Conservation (phyloP, 1,140 invertebrate genomes). For the Gryon sp. region DNA sequence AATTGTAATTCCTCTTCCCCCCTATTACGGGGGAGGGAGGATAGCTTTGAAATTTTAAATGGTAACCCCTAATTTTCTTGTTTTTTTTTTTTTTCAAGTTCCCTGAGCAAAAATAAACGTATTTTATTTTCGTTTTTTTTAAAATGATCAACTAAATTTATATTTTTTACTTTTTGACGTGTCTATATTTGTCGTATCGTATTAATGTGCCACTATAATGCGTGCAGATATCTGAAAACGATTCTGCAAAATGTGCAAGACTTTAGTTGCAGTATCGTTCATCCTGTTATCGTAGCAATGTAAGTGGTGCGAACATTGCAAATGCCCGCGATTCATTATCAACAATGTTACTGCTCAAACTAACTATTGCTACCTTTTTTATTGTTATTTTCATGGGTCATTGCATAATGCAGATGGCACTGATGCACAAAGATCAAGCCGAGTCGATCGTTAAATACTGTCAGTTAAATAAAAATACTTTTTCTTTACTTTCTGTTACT, state of each 20-base stretch:
- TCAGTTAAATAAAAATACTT: too few relatives aligned
- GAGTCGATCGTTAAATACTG: constrained; percentile 8
- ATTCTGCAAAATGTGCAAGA: constrained; percentile 58
- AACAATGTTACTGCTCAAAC: constrained; percentile 18
- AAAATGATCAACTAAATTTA: too few relatives aligned
- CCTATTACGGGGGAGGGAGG: too few relatives aligned
- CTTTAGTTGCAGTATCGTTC: constrained; percentile 51
- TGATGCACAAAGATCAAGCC: constrained; percentile 1
- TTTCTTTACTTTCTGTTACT: too few relatives aligned
- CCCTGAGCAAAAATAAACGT: too few relatives aligned
- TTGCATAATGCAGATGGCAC: constrained; percentile 32
- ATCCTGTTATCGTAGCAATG: constrained; percentile 58
- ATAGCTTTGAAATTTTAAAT: too few relatives aligned
- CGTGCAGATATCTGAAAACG: constrained; percentile 71
- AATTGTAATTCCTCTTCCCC: too few relatives aligned
- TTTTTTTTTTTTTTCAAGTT: too few relatives aligned
- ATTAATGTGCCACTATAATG: constrained; percentile 23
- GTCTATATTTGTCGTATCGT: not conserved
- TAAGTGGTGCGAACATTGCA: constrained; percentile 50
- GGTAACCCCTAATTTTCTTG: too few relatives aligned
- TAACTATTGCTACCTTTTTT: constrained; percentile 20
- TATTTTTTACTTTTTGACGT: too few relatives aligned
- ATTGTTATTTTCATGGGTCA: constrained; percentile 33
- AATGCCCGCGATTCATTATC: constrained; percentile 48
- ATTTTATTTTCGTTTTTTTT: too few relatives aligned